These are phyloP conservation scores for Drosophila barbarae DNA, from an alignment of 2,888 invertebrate genomes.

Conservation along the genomic window DNA sequence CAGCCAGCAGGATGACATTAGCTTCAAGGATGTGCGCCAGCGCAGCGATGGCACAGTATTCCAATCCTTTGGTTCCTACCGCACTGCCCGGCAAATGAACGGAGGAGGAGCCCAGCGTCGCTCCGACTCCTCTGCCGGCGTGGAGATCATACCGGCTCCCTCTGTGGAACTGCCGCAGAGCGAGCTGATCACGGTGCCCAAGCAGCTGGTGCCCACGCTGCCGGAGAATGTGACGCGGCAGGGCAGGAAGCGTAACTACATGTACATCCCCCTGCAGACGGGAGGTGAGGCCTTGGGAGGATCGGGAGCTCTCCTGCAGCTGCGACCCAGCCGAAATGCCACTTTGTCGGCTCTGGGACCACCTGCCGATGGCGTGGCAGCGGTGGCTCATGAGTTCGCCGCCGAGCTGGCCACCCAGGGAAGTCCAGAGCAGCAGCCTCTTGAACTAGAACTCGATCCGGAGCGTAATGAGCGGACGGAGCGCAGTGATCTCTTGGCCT, in stretches of 20 bases:
- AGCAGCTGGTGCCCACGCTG: constrained; percentile 70
- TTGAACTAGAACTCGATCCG: constrained; percentile 18
- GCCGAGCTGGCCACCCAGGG: constrained; percentile 55
- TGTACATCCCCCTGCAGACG: constrained; percentile 76
- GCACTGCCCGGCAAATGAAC: constrained; percentile 58
- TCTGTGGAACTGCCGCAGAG: constrained; percentile 67
- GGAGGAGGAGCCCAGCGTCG: constrained; percentile 62
- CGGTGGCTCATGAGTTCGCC: constrained; percentile 66
- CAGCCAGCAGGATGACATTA: constrained; percentile 76
- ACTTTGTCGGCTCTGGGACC: constrained; percentile 73
- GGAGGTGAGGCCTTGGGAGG: constrained; percentile 41
- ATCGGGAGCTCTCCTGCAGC: constrained; percentile 50
- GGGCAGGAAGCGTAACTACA: constrained; percentile 72
- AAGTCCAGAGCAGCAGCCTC: constrained; percentile 16
- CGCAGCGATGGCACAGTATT: constrained; percentile 76
- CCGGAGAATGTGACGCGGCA: constrained; percentile 70
- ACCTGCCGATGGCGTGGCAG: constrained; percentile 68
- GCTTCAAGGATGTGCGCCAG: constrained; percentile 74
- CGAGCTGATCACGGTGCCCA: constrained; percentile 74
- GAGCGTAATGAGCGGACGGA: constrained; percentile 67
- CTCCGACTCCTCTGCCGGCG: constrained; percentile 53
- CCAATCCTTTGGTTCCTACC: constrained; percentile 78
- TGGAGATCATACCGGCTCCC: constrained; percentile 71
- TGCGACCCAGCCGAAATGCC: constrained; percentile 72
- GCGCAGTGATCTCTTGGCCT: constrained; percentile 63